Percentiles rank a stretch among this genome's conserved stretches.
Evolutionary conservation across 1,140 invertebrate genomes (phyloP).

Genomic region (Pygmarrhopalites habei): DNA sequence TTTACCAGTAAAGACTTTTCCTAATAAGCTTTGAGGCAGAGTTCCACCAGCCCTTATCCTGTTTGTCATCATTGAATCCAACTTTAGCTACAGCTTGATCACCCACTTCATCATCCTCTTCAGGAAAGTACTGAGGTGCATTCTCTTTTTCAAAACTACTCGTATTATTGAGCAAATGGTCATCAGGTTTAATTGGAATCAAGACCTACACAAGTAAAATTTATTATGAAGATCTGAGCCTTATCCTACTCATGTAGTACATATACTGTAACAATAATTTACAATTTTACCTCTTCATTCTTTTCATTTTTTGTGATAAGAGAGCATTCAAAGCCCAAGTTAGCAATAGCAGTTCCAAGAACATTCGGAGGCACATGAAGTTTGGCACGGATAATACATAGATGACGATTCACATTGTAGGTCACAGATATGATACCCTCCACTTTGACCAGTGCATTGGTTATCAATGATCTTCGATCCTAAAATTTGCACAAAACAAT

Average conservation of each 20-base stretch:
- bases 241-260: not conserved
- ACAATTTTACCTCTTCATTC: slow-evolving; percentile 26
- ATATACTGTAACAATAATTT: not conserved
- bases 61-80: not conserved
- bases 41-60: slow-evolving; percentile 10
- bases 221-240: not conserved
- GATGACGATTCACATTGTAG: slow-evolving; percentile 19
- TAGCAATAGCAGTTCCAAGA: slow-evolving; percentile 30
- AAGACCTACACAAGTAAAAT: slow-evolving; percentile 10
- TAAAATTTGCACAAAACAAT: not conserved
- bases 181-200: slow-evolving; percentile 7
- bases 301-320: slow-evolving; percentile 25
- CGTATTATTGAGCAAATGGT: slow-evolving; percentile 8
- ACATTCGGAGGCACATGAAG: slow-evolving; percentile 9
- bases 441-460: slow-evolving; percentile 17
- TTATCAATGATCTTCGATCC: slow-evolving; percentile 13
- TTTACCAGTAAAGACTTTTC: slow-evolving; percentile 33
- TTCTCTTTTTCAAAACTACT: slow-evolving; percentile 22
- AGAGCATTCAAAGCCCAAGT: slow-evolving; percentile 24
- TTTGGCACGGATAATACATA: slow-evolving; percentile 28
- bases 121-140: slow-evolving; percentile 15
- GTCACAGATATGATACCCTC: slow-evolving; percentile 32
- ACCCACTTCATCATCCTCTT: slow-evolving; percentile 21
- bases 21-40: slow-evolving; percentile 10
- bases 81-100: not conserved